These are phyloP conservation scores for Platichthys stellatus DNA, from an alignment of 2,113 vertebrate genomes.

Conservation along the genomic window DNA sequence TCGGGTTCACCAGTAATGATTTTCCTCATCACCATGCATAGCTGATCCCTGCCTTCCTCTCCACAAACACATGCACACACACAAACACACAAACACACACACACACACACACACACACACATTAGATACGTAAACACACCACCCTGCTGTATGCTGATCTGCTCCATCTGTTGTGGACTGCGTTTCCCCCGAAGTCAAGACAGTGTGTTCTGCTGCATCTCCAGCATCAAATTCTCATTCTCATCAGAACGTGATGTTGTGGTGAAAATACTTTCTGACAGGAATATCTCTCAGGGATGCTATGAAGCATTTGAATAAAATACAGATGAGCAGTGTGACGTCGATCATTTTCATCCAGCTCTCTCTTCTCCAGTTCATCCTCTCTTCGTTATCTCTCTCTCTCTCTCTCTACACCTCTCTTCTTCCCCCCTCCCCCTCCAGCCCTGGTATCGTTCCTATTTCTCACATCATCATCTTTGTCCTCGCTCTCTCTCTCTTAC, in stretches of 20 bases:
- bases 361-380: not conserved
- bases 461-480: constrained; percentile 64
- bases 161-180: constrained; percentile 58
- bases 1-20: not conserved
- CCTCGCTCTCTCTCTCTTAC: constrained; percentile 14
- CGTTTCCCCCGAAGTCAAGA: constrained; percentile 42
- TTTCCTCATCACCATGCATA: constrained; percentile 12
- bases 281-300: not conserved
- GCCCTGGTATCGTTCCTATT: constrained; percentile 31
- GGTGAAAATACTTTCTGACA: not conserved
- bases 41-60: not conserved
- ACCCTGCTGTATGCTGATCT: constrained; percentile 37
- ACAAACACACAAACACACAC: too few relatives aligned
- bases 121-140: constrained; percentile 30
- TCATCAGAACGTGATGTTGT: not conserved
- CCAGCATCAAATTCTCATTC: constrained; percentile 6
- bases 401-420: constrained; percentile 1
- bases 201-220: constrained; percentile 12
- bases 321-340: not conserved
- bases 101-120: constrained; percentile 1
- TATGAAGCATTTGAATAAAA: not conserved
- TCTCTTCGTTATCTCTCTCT: not conserved
- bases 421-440: constrained; percentile 12
- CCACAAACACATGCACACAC: constrained; percentile 7
- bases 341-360: not conserved